Base-by-base conservation (phyloP, 53 echinoderm and acorn worm genomes). In the Holothuria leucospilota region DNA sequence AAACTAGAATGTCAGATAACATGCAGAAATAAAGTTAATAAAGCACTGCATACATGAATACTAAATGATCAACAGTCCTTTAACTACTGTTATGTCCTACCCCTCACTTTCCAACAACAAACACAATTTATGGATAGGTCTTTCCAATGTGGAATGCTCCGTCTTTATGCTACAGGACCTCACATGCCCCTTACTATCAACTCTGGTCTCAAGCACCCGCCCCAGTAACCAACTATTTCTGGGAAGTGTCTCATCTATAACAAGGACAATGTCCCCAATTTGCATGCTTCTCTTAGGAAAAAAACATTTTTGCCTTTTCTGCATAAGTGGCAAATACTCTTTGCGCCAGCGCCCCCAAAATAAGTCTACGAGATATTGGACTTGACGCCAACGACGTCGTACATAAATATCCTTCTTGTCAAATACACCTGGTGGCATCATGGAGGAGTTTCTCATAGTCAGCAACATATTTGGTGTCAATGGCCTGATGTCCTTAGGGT, bases 41-140 rank as follows among this genome's bases (percentile, higher is more conserved):
- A n/a, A 7, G 26, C 63, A 21, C 21, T 23, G 63, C 63, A 63
- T 21, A 42, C 42, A 42, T 42, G 5, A 42, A 21, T 23, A 63
- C 63, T 63, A 63, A 7, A 6, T 23, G 12, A 26, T 5, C 6
- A 63, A 13, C 6, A 26, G n/a, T 63, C 21, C 63, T 26, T 23
- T 23, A 63, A 63, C 21, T 26, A 63, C n/a, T n/a, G n/a, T n/a
- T n/a, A 23, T 26, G 26, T 21, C 21, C 26, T 26, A 63, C n/a
- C 26, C n/a, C 6, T 26, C 63, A 23, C 26, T 5, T 75, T 81
- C 62, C 61, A 81, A 20, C 62, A 94, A 29, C 62, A 94, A 49
- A 70, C 75, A 91, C 39, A 94, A 56, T 62, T 91, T 89, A 27
- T 70, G 71, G 75, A 94, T 87, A 64, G 94, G 94, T 73, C 94